phyloP scores from a whole-genome alignment of 1,140 invertebrate species.

The Drosophila santomea region DNA sequence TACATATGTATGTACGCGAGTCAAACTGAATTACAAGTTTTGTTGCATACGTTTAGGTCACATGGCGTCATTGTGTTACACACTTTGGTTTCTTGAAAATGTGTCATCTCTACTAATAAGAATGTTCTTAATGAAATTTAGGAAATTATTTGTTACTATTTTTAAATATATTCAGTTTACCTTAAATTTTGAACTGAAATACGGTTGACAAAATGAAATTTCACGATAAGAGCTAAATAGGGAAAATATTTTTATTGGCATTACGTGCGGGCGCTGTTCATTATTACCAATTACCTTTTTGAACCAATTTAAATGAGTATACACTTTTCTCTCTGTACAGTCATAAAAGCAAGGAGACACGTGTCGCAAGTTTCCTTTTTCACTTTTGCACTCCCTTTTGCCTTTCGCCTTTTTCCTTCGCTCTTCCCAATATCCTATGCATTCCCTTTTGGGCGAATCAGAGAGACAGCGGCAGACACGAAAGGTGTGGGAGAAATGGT shows the following conservation, averaged over 20 bases:
- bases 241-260: constrained; percentile 9
- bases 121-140: too few relatives aligned
- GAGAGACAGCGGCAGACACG: constrained; percentile 21
- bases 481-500: not conserved
- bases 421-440: constrained; percentile 31
- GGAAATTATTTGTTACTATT: not conserved
- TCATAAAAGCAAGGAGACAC: constrained; percentile 36
- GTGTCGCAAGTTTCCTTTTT: constrained; percentile 57
- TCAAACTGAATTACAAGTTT: too few relatives aligned
- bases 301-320: not conserved
- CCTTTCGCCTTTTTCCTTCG: constrained; percentile 19
- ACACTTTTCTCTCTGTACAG: constrained; percentile 10
- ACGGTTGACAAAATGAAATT: not conserved
- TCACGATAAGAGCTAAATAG: not conserved
- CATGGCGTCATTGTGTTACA: not conserved
- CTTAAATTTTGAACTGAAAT: not conserved
- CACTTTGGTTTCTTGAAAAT: too few relatives aligned
- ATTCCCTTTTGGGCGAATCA: constrained; percentile 36
- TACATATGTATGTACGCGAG: too few relatives aligned
- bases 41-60: not conserved
- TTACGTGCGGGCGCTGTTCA: constrained; percentile 8
- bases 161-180: not conserved
- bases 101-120: too few relatives aligned
- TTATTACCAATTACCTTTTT: not conserved
- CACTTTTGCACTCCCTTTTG: constrained; percentile 9